Percentiles rank a stretch among this genome's conserved stretches.
phyloP scores from a whole-genome alignment of 2,888 invertebrate species.

The Agapostemon virescens region DNA sequence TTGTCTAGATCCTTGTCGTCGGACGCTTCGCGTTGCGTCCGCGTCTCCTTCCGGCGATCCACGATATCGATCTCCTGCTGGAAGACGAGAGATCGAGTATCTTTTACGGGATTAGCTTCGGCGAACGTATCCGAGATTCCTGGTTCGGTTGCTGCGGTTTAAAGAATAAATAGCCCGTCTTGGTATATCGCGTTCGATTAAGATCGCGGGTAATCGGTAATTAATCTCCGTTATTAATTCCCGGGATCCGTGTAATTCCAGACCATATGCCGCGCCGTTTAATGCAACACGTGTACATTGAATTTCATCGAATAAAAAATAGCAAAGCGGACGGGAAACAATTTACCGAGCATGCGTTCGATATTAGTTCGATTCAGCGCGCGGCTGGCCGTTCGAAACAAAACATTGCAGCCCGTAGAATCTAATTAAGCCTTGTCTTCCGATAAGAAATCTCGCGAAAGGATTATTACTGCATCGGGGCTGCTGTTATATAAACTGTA shows the following conservation, averaged over 20 bases:
- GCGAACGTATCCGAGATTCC: not conserved
- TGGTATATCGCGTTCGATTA: not conserved
- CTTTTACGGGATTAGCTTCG: not conserved
- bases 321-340: not conserved
- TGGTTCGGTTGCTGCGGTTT: not conserved
- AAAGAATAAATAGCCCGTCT: not conserved
- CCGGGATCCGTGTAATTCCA: not conserved
- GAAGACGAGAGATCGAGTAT: not conserved
- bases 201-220: not conserved
- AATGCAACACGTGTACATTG: constrained; percentile 7
- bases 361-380: not conserved
- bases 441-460: not conserved
- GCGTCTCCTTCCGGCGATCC: too few relatives aligned
- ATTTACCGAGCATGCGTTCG: constrained; percentile 5
- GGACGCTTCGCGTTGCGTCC: too few relatives aligned
- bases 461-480: not conserved
- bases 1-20: too few relatives aligned
- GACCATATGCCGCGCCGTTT: not conserved
- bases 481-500: constrained; percentile 2
- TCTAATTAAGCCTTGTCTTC: not conserved
- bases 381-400: not conserved
- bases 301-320: not conserved
- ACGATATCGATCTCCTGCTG: too few relatives aligned
- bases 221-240: constrained; percentile 9
- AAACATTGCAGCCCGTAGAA: not conserved